A percentile compares a stretch with the other conserved stretches of the same genome.
phyloP scores from a whole-genome alignment of 1,140 invertebrate species.

The Drosophila santomea region DNA sequence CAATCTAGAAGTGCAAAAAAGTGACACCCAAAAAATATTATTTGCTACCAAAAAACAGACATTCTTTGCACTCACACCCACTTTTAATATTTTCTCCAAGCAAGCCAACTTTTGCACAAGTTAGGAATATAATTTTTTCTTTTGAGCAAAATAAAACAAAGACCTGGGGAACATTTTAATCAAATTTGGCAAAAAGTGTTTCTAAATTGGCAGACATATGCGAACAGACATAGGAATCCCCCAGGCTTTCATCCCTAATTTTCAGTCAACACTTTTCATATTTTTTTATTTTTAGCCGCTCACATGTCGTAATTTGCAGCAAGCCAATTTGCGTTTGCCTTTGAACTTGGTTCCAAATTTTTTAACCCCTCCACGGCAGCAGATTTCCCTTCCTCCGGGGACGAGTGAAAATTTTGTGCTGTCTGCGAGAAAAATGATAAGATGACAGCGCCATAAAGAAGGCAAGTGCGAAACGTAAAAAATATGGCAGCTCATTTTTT shows the following conservation, averaged over 20 bases:
- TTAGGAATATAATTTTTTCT: conserved; percentile 54
- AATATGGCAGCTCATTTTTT: conserved; percentile 78
- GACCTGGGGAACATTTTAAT: conserved; percentile 69
- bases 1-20: too few species aligned
- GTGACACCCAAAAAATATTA: too few species aligned
- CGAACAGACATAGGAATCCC: conserved; percentile 31
- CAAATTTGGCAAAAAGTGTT: conserved; percentile 78
- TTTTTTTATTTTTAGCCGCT: background rate
- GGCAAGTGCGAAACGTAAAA: conserved; percentile 49
- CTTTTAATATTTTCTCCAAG: conserved; percentile 5
- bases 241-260: conserved; percentile 20
- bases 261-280: conserved; percentile 7
- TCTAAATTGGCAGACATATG: conserved; percentile 76
- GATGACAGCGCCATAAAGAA: conserved; percentile 72
- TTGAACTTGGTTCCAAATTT: conserved; percentile 74
- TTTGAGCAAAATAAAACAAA: conserved; percentile 5
- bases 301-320: conserved; percentile 76
- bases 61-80: background rate
- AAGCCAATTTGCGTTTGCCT: conserved; percentile 74
- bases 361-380: conserved; percentile 62
- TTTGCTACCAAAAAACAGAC: background rate
- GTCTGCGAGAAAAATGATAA: conserved; percentile 80
- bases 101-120: conserved; percentile 58
- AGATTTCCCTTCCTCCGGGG: conserved; percentile 20
- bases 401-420: conserved; percentile 19